Evolutionary conservation across 1,140 invertebrate species (phyloP).

Genomic region (Argopecten irradians): DNA sequence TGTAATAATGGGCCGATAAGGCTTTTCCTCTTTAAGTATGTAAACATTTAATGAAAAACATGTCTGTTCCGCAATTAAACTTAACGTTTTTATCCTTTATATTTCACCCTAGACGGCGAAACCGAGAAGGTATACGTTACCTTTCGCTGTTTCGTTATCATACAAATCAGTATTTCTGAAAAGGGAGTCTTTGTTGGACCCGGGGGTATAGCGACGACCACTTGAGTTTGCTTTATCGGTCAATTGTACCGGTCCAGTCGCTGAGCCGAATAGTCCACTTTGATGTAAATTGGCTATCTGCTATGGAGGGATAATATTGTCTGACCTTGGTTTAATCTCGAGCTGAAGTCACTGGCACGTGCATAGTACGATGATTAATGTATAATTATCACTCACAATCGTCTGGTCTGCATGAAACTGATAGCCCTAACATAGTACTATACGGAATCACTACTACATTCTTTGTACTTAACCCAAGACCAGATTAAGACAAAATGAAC

Average conservation of each 20-base stretch:
- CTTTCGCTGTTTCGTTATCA: neutral
- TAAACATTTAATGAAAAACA: neutral
- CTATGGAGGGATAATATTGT: neutral
- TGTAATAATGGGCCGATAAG: neutral
- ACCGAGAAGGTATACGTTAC: neutral
- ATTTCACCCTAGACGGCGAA: neutral
- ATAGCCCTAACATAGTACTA: no score
- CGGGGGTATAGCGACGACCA: neutral
- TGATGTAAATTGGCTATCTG: neutral
- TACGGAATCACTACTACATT: no score
- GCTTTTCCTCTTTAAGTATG: neutral
- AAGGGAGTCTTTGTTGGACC: neutral
- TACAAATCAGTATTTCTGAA: neutral
- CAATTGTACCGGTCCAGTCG: neutral
- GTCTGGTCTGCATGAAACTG: neutral
- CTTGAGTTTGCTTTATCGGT: constrained; percentile 1
- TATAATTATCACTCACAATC: neutral
- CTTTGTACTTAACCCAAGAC: no score
- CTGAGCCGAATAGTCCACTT: neutral
- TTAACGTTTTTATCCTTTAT: neutral
- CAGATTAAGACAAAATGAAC: no score
- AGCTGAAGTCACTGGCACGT: neutral
- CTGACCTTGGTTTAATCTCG: neutral
- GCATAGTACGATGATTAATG: neutral
- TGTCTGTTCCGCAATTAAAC: neutral